Conservation (phyloP, 2,888 invertebrate genomes). For the Diloba caeruleocephala region DNA sequence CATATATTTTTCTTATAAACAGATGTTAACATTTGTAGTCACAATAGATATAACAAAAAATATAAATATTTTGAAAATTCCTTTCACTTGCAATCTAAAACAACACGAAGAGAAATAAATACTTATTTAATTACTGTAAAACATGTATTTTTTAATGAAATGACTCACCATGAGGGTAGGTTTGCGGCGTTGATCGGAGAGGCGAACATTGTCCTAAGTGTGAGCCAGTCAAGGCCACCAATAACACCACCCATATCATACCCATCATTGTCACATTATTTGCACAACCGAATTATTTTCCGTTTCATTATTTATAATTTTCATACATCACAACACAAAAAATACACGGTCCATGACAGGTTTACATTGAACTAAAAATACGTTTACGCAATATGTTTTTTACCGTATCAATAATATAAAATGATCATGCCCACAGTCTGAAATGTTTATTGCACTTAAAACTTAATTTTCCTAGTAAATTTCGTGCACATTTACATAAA, state of each 20-base stretch:
- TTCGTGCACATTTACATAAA: conserved; percentile 85
- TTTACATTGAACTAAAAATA: conserved; percentile 72
- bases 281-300: conserved; percentile 83
- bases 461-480: conserved; percentile 72
- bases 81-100: conserved; percentile 32
- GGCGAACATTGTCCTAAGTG: conserved; percentile 82
- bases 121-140: conserved; percentile 48
- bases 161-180: conserved; percentile 86
- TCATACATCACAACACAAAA: conserved; percentile 85
- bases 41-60: conserved; percentile 18
- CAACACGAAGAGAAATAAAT: conserved; percentile 12
- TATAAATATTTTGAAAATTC: conserved; percentile 12
- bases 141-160: conserved; percentile 65
- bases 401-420: conserved; percentile 66
- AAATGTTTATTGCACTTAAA: conserved; percentile 71
- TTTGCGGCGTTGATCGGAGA: conserved; percentile 81
- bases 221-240: conserved; percentile 83
- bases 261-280: conserved; percentile 87
- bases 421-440: conserved; percentile 69
- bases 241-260: conserved; percentile 84
- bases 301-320: conserved; percentile 86
- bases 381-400: conserved; percentile 67
- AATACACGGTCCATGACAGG: conserved; percentile 87
- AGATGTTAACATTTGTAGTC: conserved; percentile 47
- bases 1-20: conserved; percentile 30